Base-by-base conservation (phyloP, 1,140 invertebrate genomes). In the Stegodyphus mimosarum region DNA sequence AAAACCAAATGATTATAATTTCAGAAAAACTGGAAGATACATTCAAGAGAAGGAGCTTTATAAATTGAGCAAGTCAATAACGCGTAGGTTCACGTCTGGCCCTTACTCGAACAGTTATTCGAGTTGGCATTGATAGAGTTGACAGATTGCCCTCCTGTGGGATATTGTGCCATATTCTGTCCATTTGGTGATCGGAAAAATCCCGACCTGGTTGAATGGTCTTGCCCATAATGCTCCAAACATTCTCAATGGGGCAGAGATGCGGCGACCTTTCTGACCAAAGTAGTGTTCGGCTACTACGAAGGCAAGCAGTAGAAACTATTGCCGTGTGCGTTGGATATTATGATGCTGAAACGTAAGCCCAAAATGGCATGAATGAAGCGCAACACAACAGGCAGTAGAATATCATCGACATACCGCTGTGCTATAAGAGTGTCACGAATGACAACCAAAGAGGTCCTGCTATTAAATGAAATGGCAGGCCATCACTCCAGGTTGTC, bases 381-480 rank as follows among this genome's bases (percentile, higher is more conserved):
- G 3, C 5, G 5, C 55, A 60, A 60, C 55, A 60, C 55, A 60
- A 60, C 55, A 5, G 55, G 55, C 0, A 5, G 64, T 77, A 77
- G 50, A 60, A 77, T 64, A 7, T 67, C 6, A 7, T 77, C 64
- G 17, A 77, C 75, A 15, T 77, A 55, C 50, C 13, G 75, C 50
- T 60, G 0, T 77, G 64, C 50, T 11, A 7, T 15, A 55, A 63
- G 53, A 2, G 2, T 74, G 15, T 6, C 52, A 4, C 64, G 13
- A 13, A 77, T 77, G 50, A 64, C 33, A n/a, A 13, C 75, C 75
- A 77, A 77, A 67, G n/a, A 6, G 70, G 70, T 72, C 70, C 70
- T 10, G 2, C 55, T 77, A 77, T 63, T 11, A 77, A 77, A 77
- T 11, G 51, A 77, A 77, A 77, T 76, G 74, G 10, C 74, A 76